Conservation (phyloP, 2,797 vertebrate genomes). For the Odontamblyopus rebecca region DNA sequence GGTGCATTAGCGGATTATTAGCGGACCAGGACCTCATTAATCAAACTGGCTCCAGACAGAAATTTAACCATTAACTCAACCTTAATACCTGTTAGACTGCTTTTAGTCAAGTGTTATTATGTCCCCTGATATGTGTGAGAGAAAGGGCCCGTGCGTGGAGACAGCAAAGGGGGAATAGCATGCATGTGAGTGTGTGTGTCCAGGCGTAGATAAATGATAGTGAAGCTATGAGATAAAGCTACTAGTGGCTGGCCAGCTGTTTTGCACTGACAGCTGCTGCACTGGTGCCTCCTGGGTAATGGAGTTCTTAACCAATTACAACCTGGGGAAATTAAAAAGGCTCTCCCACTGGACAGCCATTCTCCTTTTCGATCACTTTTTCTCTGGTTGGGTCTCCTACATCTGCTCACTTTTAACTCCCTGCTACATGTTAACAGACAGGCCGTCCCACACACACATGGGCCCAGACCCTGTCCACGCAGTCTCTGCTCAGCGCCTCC, state of each 20-base stretch:
- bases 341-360: constrained; percentile 61
- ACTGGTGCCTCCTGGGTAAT: constrained; percentile 72
- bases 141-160: constrained; percentile 21
- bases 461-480: constrained; percentile 25
- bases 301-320: constrained; percentile 75
- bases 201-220: constrained; percentile 66
- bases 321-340: constrained; percentile 75
- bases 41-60: constrained; percentile 50
- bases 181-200: constrained; percentile 27
- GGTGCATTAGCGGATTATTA: constrained; percentile 34
- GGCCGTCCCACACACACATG: constrained; percentile 23
- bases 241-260: constrained; percentile 67
- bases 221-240: constrained; percentile 47
- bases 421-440: constrained; percentile 45
- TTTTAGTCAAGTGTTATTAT: constrained; percentile 54
- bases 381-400: constrained; percentile 38
- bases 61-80: constrained; percentile 65
- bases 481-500: constrained; percentile 54
- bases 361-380: constrained; percentile 57
- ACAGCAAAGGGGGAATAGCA: constrained; percentile 1
- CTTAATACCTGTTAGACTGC: constrained; percentile 57
- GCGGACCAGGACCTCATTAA: constrained; percentile 54
- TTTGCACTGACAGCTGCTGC: constrained; percentile 68
- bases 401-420: constrained; percentile 59
- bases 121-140: constrained; percentile 43